A percentile compares a stretch with the other conserved stretches of the same genome.
Conservation (phyloP, 64 coral and sea anemone genomes). For the Platygyra sinensis region DNA sequence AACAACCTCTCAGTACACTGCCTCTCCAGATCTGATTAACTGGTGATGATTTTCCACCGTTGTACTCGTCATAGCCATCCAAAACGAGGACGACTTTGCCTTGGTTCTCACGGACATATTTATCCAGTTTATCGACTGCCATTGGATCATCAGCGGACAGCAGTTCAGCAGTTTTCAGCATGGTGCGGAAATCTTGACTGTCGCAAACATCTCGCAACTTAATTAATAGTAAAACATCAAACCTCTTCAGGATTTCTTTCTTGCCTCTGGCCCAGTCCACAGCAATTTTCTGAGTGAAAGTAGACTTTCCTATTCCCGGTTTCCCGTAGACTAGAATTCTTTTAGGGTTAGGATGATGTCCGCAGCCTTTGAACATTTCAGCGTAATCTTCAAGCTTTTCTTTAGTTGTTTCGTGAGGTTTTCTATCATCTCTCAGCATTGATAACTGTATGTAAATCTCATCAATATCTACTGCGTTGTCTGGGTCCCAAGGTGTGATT, state of each 20-base stretch:
- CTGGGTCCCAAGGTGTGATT: too few species aligned
- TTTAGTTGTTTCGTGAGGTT: too few species aligned
- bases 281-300: slow-evolving; percentile 5
- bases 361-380: too few species aligned
- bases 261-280: slow-evolving; percentile 13
- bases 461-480: too few species aligned
- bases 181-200: background rate
- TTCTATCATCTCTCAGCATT: too few species aligned
- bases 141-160: background rate
- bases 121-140: background rate
- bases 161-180: background rate
- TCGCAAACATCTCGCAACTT: slow-evolving; percentile 10
- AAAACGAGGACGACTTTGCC: slow-evolving; percentile 50
- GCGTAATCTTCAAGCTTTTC: too few species aligned
- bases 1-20: background rate
- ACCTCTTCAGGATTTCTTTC: slow-evolving; percentile 3
- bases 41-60: background rate
- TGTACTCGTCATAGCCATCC: slow-evolving; percentile 61
- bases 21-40: slow-evolving; percentile 22
- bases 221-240: background rate
- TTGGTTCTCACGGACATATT: slow-evolving; percentile 10
- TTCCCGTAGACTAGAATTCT: slow-evolving; percentile 23
- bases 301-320: slow-evolving; percentile 22
- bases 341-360: background rate
- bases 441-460: too few species aligned